Conservation (phyloP, 2,113 vertebrate genomes). For the Dasyurus viverrinus region DNA sequence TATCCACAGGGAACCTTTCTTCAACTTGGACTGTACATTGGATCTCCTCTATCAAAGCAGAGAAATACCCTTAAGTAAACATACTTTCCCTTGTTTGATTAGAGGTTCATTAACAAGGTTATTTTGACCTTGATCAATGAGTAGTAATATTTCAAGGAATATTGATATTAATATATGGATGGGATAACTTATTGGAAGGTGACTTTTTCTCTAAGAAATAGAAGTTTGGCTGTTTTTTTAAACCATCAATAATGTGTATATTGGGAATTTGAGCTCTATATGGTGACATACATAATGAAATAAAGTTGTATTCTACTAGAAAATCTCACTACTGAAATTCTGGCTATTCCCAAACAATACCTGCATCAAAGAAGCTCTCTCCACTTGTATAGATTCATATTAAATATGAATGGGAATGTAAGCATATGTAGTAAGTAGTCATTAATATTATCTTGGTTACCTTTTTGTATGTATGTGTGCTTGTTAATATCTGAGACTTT, state of each 20-base stretch:
- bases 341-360: background rate
- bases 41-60: background rate
- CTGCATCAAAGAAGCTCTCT: background rate
- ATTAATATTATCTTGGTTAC: background rate
- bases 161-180: background rate
- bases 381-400: background rate
- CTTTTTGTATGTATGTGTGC: background rate
- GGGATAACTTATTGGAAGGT: background rate
- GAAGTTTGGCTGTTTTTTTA: background rate
- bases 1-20: background rate
- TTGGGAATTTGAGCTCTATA: background rate
- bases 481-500: background rate
- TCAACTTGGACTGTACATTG: background rate
- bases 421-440: background rate
- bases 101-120: background rate
- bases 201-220: background rate
- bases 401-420: background rate
- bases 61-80: background rate
- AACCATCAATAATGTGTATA: background rate
- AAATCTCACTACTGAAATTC: background rate
- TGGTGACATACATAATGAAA: background rate
- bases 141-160: background rate
- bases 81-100: background rate
- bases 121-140: background rate
- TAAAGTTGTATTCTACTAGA: background rate